Percentiles rank a stretch among this genome's conserved stretches.
These are phyloP conservation scores for Pollenia labialis DNA, from an alignment of 2,888 invertebrate genomes.

Conservation along the genomic window DNA sequence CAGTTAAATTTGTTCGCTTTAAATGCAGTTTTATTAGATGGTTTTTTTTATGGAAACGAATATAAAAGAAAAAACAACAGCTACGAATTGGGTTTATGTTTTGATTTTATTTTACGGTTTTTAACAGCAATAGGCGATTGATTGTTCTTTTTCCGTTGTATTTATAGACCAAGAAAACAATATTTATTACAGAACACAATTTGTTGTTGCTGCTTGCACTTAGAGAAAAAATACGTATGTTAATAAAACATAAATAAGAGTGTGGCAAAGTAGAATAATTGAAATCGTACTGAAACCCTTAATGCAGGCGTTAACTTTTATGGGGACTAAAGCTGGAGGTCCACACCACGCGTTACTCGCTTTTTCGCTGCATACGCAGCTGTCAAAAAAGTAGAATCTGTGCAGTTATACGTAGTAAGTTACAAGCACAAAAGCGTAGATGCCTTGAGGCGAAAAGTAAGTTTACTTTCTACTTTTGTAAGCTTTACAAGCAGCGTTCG, in stretches of 20 bases:
- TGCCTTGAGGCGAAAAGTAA: no score
- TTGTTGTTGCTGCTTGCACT: constrained; percentile 1
- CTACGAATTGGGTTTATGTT: constrained; percentile 45
- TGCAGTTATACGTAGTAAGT: no score
- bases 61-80: constrained; percentile 11
- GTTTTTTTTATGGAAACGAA: background rate
- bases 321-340: no score
- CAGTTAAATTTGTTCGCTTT: background rate
- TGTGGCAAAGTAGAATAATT: no score
- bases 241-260: background rate
- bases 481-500: no score
- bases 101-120: constrained; percentile 33
- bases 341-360: no score
- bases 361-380: no score
- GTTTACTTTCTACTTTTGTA: no score
- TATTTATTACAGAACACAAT: constrained; percentile 27
- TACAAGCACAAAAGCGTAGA: no score
- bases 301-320: no score
- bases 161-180: constrained; percentile 3
- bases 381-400: no score
- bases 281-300: no score
- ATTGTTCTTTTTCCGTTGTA: constrained; percentile 47
- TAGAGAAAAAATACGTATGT: background rate
- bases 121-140: constrained; percentile 64
- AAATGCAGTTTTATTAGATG: background rate